Evolutionary conservation across 30 jellyfish, hydroid and myxozoan species (phyloP).

Genomic region (Aurelia sp.): DNA sequence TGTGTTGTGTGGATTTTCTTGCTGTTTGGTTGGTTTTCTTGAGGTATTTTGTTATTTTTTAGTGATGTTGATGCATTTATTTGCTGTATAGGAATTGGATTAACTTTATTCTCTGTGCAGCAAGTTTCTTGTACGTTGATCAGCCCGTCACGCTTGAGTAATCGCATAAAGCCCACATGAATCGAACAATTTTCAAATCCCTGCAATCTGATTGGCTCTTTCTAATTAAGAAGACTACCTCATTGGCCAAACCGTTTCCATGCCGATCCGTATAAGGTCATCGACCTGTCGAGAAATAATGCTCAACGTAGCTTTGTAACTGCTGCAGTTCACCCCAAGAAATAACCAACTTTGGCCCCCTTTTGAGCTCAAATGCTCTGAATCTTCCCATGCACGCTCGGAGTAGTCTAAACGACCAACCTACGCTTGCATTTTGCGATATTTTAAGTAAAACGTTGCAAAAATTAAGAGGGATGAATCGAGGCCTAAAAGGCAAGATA

Average conservation of each 20-base stretch:
- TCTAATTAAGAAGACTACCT: conserved; percentile 71
- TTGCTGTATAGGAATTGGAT: neutral
- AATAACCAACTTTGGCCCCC: neutral
- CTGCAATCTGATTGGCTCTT: conserved; percentile 43
- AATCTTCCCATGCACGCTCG: no score
- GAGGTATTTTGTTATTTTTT: neutral
- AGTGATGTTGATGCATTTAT: neutral
- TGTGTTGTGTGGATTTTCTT: conserved; percentile 2
- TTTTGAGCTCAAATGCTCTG: no score
- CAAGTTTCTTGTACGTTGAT: conserved; percentile 61
- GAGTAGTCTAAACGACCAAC: no score
- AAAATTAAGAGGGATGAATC: no score
- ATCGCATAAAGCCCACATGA: conserved; percentile 67
- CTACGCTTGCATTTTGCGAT: no score
- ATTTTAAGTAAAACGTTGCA: no score
- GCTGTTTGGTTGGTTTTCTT: neutral
- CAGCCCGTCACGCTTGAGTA: conserved; percentile 82
- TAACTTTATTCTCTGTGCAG: conserved; percentile 40
- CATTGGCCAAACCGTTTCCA: conserved; percentile 84
- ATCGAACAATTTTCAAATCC: conserved; percentile 41
- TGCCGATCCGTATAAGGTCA: conserved; percentile 84
- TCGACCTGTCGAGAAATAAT: conserved; percentile 61
- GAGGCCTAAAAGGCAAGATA: no score
- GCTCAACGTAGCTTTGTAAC: conserved; percentile 41
- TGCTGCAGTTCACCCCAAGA: neutral